Evolutionary conservation across 2,113 vertebrate species (phyloP), one percentile per base, ranked within the genome.

Genomic region (Thalassoma bifasciatum): DNA sequence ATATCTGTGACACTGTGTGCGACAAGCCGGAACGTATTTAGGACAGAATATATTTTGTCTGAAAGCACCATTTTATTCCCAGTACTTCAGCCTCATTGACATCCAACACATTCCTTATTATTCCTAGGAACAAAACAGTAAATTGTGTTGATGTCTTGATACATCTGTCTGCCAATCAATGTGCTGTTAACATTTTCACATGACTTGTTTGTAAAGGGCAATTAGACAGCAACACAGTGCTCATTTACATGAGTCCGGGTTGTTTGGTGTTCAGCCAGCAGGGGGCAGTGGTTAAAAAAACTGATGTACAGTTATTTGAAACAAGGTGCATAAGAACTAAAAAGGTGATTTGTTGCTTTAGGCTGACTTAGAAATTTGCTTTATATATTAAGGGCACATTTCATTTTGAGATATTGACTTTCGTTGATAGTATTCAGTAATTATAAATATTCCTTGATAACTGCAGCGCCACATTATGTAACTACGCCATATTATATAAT

Each of bases 221-320:
- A 75, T 84, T 75, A 79, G 66, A 82, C 83, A 70, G 69, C 72
- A 80, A 73, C 80, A n/a, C 59, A 77, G 77, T 72, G 67, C 58
- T 81, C 72, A 66, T 60, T 22, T 68, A 57, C 54, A 66, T 56
- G 21, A 82, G 64, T 44, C 24, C 57, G 23, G 81, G 88, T 75
- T 88, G 84, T 81, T 78, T 84, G 81, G 82, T 88, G 70, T 53
- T 80, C 67, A 77, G 83, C 84, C 87, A 88, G 73, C 78, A 84
- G 74, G 66, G 58, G 80, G 71, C 53, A 71, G 77, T n/a, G n/a
- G n/a, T n/a, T n/a, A n/a, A n/a, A n/a, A n/a, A n/a, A n/a, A n/a
- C n/a, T n/a, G n/a, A n/a, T 6, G 53, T 73, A 49, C 49, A 53
- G 58, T 17, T 50, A 56, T 71, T 73, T 81, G 37, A 11, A 4